phyloP scores from a whole-genome alignment of 2,888 invertebrate genomes.

The Patella caerulea region DNA sequence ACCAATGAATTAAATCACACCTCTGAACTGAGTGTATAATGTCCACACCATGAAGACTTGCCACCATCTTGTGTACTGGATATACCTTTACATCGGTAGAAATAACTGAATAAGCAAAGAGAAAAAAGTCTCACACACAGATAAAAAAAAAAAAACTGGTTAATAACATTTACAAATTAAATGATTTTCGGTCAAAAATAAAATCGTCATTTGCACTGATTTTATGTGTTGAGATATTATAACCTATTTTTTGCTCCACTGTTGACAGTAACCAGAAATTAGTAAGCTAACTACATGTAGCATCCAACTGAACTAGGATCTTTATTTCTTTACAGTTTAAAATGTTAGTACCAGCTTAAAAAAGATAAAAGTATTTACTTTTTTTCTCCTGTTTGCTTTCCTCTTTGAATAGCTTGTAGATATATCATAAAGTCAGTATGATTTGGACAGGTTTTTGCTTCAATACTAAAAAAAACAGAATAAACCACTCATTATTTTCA shows the following conservation, averaged over 20 bases:
- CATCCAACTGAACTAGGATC: too few relatives aligned
- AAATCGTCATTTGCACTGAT: background rate
- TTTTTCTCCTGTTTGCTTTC: conserved; percentile 32
- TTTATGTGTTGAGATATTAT: background rate
- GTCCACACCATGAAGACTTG: background rate
- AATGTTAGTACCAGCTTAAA: background rate
- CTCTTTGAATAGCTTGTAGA: conserved; percentile 40
- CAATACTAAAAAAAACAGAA: conserved; percentile 6
- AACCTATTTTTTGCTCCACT: background rate
- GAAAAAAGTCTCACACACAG: too few relatives aligned
- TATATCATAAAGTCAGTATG: conserved; percentile 41
- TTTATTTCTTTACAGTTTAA: background rate
- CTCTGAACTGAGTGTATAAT: background rate
- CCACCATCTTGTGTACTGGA: conserved; percentile 20
- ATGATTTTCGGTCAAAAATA: background rate
- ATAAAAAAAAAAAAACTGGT: too few relatives aligned
- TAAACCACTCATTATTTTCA: background rate
- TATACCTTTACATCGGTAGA: conserved; percentile 41
- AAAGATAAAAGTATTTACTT: conserved; percentile 25
- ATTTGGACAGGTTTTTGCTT: conserved; percentile 32
- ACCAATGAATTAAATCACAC: too few relatives aligned
- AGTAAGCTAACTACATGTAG: too few relatives aligned
- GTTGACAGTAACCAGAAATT: background rate
- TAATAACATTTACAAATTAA: too few relatives aligned
- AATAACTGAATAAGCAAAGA: conserved; percentile 37